phyloP scores from a whole-genome alignment of 2,797 vertebrate species.

The Tenualosa thibaudeaui region DNA sequence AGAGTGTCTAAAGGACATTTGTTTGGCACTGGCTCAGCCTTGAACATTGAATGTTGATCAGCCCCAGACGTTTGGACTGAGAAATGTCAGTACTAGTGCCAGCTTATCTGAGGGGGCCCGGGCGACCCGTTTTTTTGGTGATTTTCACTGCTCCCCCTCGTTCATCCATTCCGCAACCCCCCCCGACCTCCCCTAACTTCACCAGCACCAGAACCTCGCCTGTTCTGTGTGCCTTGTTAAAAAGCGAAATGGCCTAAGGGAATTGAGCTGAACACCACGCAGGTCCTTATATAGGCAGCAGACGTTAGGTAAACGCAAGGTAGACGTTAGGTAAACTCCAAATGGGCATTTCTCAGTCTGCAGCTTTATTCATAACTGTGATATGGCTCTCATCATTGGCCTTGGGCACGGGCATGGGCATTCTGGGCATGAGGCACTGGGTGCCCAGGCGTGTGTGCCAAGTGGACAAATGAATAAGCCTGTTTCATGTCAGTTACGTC shows the following conservation, averaged over 20 bases:
- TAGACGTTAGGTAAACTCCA: constrained; percentile 79
- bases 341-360: constrained; percentile 66
- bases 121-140: neutral
- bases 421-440: constrained; percentile 33
- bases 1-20: neutral
- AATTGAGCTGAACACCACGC: constrained; percentile 40
- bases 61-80: constrained; percentile 52
- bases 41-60: constrained; percentile 40
- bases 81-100: constrained; percentile 52
- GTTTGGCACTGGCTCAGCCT: constrained; percentile 36
- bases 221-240: constrained; percentile 34
- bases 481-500: neutral
- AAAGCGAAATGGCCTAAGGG: constrained; percentile 30
- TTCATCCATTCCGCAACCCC: neutral
- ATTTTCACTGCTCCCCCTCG: neutral
- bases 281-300: constrained; percentile 77
- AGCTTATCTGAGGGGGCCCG: constrained; percentile 45
- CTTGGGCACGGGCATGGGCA: constrained; percentile 27
- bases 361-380: constrained; percentile 66
- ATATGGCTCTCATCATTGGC: constrained; percentile 67
- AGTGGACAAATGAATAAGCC: neutral
- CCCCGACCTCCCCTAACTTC: neutral
- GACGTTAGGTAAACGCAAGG: constrained; percentile 78
- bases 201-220: constrained; percentile 30
- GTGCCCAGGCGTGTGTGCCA: neutral